Evolutionary conservation across 2,797 vertebrate genomes (phyloP).

Genomic region (Calcarius lapponicus): DNA sequence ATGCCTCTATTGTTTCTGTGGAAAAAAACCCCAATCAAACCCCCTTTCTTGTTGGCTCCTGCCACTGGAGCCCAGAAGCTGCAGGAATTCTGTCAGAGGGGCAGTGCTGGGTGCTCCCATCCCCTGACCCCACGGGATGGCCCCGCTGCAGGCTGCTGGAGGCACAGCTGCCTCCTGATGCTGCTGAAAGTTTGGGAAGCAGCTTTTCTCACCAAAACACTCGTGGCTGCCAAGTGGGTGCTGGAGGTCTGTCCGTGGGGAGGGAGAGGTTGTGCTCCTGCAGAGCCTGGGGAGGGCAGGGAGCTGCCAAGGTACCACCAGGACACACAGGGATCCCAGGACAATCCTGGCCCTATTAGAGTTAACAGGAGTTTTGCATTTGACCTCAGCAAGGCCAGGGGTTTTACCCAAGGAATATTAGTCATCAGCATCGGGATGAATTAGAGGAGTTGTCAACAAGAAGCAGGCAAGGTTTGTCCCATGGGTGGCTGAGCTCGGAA

Average conservation of each 20-base stretch:
- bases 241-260: background rate
- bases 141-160: background rate
- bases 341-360: background rate
- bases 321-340: rapidly evolving
- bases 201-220: background rate
- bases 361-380: background rate
- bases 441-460: conserved; percentile 16
- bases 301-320: background rate
- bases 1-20: background rate
- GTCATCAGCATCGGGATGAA: background rate
- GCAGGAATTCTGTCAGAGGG: rapidly evolving
- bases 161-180: rapidly evolving
- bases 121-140: rapidly evolving
- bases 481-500: background rate
- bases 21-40: background rate
- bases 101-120: rapidly evolving
- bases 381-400: background rate
- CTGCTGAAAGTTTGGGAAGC: background rate
- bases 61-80: background rate
- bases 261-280: background rate
- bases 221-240: background rate
- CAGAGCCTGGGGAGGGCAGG: background rate
- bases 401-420: background rate
- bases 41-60: background rate
- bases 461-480: conserved; percentile 8